phyloP scores from a whole-genome alignment of 2,113 vertebrate genomes.

The Ptilorrhoa leucosticta region DNA sequence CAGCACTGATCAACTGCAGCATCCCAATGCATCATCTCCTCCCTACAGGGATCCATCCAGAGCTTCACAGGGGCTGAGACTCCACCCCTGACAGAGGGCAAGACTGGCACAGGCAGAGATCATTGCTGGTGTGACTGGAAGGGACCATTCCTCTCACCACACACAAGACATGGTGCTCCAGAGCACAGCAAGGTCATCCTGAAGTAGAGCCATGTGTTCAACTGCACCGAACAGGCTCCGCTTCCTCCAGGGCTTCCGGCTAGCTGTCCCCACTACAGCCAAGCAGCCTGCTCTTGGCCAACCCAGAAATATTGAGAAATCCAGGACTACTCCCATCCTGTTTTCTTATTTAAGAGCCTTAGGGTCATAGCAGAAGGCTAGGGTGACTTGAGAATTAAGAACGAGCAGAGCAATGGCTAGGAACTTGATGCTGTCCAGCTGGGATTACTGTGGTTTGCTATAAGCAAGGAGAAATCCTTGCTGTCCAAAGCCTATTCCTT shows the following conservation, averaged over 20 bases:
- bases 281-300: not conserved
- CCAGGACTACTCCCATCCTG: not conserved
- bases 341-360: not conserved
- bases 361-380: not conserved
- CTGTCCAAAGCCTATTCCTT: not conserved
- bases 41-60: not conserved
- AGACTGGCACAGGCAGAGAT: not conserved
- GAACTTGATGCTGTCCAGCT: not conserved
- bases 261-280: not conserved
- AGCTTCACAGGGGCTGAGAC: fast-evolving
- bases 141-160: not conserved
- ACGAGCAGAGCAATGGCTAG: not conserved
- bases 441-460: not conserved
- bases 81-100: not conserved
- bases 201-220: not conserved
- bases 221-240: not conserved
- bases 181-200: not conserved
- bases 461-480: not conserved
- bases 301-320: not conserved
- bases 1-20: not conserved
- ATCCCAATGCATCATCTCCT: not conserved
- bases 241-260: not conserved
- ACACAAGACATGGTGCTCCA: not conserved
- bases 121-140: fast-evolving
- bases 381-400: not conserved